phyloP scores from a whole-genome alignment of 2,888 invertebrate genomes.

The Drosophila macrospina region DNA sequence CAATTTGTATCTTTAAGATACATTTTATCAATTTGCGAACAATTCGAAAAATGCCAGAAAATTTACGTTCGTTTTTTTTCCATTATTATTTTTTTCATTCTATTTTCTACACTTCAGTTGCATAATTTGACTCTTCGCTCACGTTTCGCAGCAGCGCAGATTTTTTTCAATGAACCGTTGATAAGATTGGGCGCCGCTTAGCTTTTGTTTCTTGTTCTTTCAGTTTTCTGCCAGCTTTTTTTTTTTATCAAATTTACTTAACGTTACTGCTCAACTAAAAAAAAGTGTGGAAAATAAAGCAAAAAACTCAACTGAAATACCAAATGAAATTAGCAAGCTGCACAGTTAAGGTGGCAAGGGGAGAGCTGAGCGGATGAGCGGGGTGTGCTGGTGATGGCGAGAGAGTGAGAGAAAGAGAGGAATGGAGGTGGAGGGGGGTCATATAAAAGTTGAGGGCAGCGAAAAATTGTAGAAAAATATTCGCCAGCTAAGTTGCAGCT shows the following conservation, averaged over 20 bases:
- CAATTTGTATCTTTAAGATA: slow-evolving; percentile 39
- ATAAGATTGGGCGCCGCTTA: slow-evolving; percentile 48
- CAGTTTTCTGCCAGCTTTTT: neutral
- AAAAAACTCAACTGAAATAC: slow-evolving; percentile 54
- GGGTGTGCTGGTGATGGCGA: no score
- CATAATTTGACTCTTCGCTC: slow-evolving; percentile 33
- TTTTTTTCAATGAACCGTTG: slow-evolving; percentile 47
- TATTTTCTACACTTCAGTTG: slow-evolving; percentile 25
- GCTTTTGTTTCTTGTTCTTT: slow-evolving; percentile 7
- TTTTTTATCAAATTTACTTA: slow-evolving; percentile 43
- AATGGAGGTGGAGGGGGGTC: neutral
- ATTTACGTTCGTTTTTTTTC: slow-evolving; percentile 12
- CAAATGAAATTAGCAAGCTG: slow-evolving; percentile 70
- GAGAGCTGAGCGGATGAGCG: neutral
- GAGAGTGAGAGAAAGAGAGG: no score
- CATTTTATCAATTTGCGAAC: slow-evolving; percentile 35
- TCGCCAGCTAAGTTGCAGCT: slow-evolving; percentile 49
- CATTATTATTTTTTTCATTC: slow-evolving; percentile 1
- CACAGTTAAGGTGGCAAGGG: slow-evolving; percentile 6
- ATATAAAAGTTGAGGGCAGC: slow-evolving; percentile 46
- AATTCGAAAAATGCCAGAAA: slow-evolving; percentile 35
- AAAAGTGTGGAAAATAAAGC: slow-evolving; percentile 27
- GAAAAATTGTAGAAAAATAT: slow-evolving; percentile 58
- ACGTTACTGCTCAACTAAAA: slow-evolving; percentile 1
- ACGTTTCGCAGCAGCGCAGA: slow-evolving; percentile 37